These are phyloP conservation scores for Nannoperca obscura DNA, from an alignment of 2,797 vertebrate genomes.

Conservation along the genomic window DNA sequence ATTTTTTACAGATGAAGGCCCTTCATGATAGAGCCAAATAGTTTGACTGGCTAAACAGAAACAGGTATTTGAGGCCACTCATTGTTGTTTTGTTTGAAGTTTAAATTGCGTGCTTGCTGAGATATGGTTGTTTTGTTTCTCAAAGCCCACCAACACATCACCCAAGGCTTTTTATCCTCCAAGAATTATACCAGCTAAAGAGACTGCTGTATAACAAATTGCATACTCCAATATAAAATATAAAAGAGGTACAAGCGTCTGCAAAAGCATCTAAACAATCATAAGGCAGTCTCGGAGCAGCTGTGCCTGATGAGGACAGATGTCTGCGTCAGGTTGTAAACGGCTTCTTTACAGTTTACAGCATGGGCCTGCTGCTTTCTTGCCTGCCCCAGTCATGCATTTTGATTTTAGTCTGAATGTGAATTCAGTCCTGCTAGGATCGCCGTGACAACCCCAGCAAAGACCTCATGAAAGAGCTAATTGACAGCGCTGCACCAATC, in stretches of 20 bases:
- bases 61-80: neutral
- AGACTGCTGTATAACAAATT: constrained; percentile 64
- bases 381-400: constrained; percentile 63
- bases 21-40: neutral
- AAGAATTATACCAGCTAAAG: constrained; percentile 67
- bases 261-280: constrained; percentile 70
- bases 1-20: neutral
- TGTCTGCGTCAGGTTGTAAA: constrained; percentile 78
- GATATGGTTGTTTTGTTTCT: constrained; percentile 52
- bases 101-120: constrained; percentile 51
- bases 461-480: constrained; percentile 68
- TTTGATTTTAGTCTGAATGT: constrained; percentile 72
- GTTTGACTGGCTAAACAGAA: constrained; percentile 28
- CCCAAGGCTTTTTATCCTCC: constrained; percentile 51
- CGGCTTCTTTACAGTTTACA: constrained; percentile 74
- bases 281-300: constrained; percentile 67
- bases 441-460: constrained; percentile 46
- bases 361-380: constrained; percentile 59
- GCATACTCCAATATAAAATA: constrained; percentile 57
- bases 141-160: constrained; percentile 45
- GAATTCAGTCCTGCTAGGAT: constrained; percentile 66
- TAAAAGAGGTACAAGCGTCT: constrained; percentile 70
- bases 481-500: constrained; percentile 68
- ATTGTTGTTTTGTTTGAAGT: constrained; percentile 33
- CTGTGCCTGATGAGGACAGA: constrained; percentile 78